phyloP scores from a whole-genome alignment of 2,113 vertebrate species.

The Chloropsis hardwickii region DNA sequence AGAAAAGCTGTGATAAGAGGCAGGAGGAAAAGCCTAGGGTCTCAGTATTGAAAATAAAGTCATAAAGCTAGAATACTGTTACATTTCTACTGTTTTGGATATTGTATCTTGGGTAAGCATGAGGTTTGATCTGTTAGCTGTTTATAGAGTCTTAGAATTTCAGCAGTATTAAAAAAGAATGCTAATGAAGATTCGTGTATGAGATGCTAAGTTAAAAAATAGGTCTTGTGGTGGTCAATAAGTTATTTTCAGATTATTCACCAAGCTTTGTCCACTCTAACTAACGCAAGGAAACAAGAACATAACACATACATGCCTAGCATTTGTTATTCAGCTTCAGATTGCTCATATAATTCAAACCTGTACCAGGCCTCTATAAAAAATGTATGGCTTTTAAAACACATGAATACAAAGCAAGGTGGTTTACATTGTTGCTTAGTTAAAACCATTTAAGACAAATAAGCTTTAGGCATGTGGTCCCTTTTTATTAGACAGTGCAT shows the following conservation, averaged over 20 bases:
- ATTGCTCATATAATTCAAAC: neutral
- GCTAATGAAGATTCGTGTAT: neutral
- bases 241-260: neutral
- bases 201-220: neutral
- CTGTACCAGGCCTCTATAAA: neutral
- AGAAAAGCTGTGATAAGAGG: neutral
- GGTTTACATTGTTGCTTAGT: neutral
- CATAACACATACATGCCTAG: neutral
- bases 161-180: neutral
- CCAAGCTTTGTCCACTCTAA: neutral
- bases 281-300: neutral
- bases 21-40: neutral
- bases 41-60: neutral
- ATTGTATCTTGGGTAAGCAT: neutral
- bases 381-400: neutral
- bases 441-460: neutral
- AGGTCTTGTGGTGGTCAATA: neutral
- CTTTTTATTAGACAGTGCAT: neutral
- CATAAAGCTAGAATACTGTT: neutral
- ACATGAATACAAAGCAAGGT: fast-evolving
- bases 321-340: neutral
- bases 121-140: neutral
- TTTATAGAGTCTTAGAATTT: neutral
- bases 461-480: neutral
- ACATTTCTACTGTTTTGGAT: neutral